Evolutionary conservation across 2,888 invertebrate genomes (phyloP), one percentile per base, ranked within the genome.

Genomic region (Drosophila pseudotakahashii): DNA sequence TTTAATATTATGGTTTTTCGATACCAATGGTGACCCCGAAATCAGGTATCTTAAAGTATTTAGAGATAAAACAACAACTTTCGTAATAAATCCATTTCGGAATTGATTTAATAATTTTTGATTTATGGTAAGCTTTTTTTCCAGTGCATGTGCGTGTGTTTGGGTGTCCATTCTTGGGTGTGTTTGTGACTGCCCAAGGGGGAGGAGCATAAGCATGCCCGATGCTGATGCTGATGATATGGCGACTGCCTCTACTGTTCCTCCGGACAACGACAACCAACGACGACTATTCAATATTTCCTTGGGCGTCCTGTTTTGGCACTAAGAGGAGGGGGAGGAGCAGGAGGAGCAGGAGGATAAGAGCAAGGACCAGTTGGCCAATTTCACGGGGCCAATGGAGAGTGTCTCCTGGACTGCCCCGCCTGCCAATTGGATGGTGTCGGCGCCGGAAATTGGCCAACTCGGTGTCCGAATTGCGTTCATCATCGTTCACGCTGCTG

Each of bases 381-480:
- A 47, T 32, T 47, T 32, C 14, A 47, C 32, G 16, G 16, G 77
- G 78, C 77, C 83, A 81, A 81, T 80, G 71, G 78, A 77, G 73
- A 39, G 45, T 51, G 62, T 72, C 72, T 72, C 70, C 52, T 53
- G 52, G 70, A 54, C 54, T 39, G 50, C 44, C 72, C 51, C 69
- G 81, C 75, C 81, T 79, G 48, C 84, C 81, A 86, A 81, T 86
- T 66, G 64, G 37, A 53, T 47, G 19, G 34, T 53, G 66, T 72
- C 51, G 62, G 13, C 30, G 55, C 54, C 70, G 72, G 70, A 71
- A 71, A 71, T 71, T 72, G 73, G 73, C 44, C 73, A 64, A 73
- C 53, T 70, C 14, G 64, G 39, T 47, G 61, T 41, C 41, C 47
- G 37, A 50, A 57, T 48, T 42, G n/a, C 50, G 32, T 66, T 53